phyloP scores from a whole-genome alignment of 1,140 invertebrate species.

The Rhagoletis pomonella region DNA sequence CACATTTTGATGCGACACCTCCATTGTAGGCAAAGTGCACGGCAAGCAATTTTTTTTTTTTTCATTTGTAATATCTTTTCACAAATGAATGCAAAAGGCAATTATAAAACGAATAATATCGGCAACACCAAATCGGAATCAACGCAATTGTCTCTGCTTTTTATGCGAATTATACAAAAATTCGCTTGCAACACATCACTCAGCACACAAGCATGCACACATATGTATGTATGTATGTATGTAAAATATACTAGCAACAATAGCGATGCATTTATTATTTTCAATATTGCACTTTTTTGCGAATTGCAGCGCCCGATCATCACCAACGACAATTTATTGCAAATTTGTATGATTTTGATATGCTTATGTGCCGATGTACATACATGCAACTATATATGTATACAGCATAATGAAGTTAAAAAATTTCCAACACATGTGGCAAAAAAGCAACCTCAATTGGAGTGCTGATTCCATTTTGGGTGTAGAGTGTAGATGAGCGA shows the following conservation, averaged over 20 bases:
- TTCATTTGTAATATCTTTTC: no score
- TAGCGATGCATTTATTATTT: no score
- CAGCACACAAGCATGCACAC: not conserved
- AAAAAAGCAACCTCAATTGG: slow-evolving; percentile 12
- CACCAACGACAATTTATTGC: slow-evolving; percentile 27
- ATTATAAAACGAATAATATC: not conserved
- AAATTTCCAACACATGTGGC: slow-evolving; percentile 20
- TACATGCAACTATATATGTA: not conserved
- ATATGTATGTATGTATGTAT: not conserved
- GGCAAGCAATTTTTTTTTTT: no score
- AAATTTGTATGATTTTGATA: not conserved
- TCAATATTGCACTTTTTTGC: not conserved
- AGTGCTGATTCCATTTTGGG: not conserved
- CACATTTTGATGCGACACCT: no score
- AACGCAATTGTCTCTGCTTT: not conserved
- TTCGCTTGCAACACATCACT: not conserved
- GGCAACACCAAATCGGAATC: not conserved
- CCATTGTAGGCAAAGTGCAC: no score
- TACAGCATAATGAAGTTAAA: slow-evolving; percentile 28
- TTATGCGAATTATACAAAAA: not conserved
- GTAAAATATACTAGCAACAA: no score
- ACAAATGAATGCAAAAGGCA: no score
- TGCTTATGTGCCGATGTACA: not conserved
- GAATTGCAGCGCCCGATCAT: not conserved
- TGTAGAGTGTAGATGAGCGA: slow-evolving; percentile 19